A percentile compares a stretch with the other conserved stretches of the same genome.
phyloP scores from a whole-genome alignment of 2,113 vertebrate genomes.

The Falcunculus frontatus region DNA sequence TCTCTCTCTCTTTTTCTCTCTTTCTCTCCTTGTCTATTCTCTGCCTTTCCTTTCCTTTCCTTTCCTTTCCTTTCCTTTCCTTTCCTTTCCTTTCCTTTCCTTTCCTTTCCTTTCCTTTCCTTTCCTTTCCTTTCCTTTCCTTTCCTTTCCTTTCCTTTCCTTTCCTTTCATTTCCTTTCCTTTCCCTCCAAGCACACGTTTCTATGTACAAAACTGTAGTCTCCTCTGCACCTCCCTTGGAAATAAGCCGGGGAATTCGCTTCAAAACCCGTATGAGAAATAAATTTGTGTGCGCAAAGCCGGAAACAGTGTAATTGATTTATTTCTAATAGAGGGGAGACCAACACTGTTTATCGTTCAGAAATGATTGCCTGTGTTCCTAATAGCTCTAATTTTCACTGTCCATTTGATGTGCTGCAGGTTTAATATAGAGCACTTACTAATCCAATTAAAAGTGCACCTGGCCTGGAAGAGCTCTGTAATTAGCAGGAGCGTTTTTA shows the following conservation, averaged over 20 bases:
- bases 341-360: conserved; percentile 14
- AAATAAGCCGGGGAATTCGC: neutral
- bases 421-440: conserved; percentile 26
- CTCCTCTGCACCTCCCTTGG: neutral
- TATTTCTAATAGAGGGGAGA: conserved; percentile 27
- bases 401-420: conserved; percentile 43
- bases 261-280: neutral
- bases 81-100: neutral
- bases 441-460: conserved; percentile 70
- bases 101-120: neutral
- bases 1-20: too few relatives aligned
- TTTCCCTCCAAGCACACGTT: neutral
- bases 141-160: neutral
- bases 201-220: neutral
- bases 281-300: neutral
- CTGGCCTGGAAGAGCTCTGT: conserved; percentile 58
- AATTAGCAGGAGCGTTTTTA: conserved; percentile 69
- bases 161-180: neutral
- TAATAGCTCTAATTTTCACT: neutral
- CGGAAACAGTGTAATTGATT: conserved; percentile 1
- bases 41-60: neutral
- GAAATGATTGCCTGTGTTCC: conserved; percentile 24
- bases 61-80: too few relatives aligned
- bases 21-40: too few relatives aligned
- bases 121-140: too few relatives aligned